phyloP scores from a whole-genome alignment of 2,113 vertebrate genomes.

The Manacus vitellinus region DNA sequence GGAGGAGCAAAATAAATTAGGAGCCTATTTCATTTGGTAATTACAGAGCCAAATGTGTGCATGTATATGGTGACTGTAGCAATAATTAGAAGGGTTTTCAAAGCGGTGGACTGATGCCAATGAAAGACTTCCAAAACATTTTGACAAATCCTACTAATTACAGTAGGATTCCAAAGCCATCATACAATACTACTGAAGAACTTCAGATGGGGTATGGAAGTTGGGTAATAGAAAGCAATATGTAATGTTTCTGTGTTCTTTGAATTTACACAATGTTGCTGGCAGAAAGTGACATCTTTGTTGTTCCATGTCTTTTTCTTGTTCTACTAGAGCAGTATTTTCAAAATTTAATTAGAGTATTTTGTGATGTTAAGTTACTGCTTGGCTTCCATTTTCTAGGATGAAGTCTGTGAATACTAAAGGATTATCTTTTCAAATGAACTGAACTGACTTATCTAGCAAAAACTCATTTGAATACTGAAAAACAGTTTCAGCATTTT shows the following conservation, averaged over 20 bases:
- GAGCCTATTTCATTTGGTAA: neutral
- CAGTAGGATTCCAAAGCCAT: neutral
- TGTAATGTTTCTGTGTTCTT: neutral
- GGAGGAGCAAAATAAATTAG: neutral
- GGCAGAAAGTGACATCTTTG: neutral
- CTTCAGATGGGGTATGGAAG: neutral
- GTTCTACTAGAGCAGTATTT: neutral
- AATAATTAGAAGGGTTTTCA: conserved; percentile 12
- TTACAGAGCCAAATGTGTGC: neutral
- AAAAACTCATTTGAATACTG: neutral
- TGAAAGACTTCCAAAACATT: neutral
- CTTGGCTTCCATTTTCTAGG: neutral
- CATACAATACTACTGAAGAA: neutral
- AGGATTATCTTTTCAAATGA: neutral
- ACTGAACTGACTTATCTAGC: neutral
- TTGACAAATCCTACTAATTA: neutral
- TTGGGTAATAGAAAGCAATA: neutral
- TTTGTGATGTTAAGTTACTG: neutral
- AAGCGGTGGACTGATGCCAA: neutral
- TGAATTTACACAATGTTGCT: neutral
- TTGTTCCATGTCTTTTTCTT: neutral
- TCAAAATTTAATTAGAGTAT: neutral
- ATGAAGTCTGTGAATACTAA: neutral
- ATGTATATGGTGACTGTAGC: neutral
- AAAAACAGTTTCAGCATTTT: neutral